Conservation (phyloP, 2,797 vertebrate genomes). For the Chelon auratus region DNA sequence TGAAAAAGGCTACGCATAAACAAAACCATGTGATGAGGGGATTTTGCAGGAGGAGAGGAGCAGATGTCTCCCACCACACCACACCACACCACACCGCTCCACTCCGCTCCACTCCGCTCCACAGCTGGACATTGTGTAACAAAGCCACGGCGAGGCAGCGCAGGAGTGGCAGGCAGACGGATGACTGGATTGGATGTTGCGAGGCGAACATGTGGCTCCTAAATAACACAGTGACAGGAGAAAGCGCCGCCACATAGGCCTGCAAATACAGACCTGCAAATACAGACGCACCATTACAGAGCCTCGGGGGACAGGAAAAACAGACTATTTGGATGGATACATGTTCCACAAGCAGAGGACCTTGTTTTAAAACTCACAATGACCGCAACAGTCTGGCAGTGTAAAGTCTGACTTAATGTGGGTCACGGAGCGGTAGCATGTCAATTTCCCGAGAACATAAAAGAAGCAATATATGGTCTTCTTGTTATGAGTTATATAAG, state of each 20-base stretch:
- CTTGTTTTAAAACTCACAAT: constrained; percentile 46
- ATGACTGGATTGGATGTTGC: constrained; percentile 62
- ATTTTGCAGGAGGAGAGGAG: constrained; percentile 77
- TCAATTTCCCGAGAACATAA: constrained; percentile 43
- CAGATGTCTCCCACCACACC: constrained; percentile 77
- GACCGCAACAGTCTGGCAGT: constrained; percentile 57
- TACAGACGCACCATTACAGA: constrained; percentile 59
- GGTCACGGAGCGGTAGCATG: constrained; percentile 52
- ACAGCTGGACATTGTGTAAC: constrained; percentile 82
- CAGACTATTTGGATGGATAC: constrained; percentile 40
- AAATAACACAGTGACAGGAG: constrained; percentile 67
- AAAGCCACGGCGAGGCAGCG: constrained; percentile 50
- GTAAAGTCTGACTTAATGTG: constrained; percentile 55
- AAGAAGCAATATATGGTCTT: constrained; percentile 39
- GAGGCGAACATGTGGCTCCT: constrained; percentile 61
- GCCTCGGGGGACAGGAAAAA: constrained; percentile 50
- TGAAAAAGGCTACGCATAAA: constrained; percentile 80
- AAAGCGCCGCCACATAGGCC: constrained; percentile 41
- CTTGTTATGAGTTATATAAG: constrained; percentile 54
- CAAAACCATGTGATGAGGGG: constrained; percentile 85
- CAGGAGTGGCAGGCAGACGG: constrained; percentile 58
- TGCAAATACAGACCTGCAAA: constrained; percentile 60
- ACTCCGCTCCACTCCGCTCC: constrained; percentile 63
- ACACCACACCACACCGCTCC: constrained; percentile 41
- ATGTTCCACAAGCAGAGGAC: constrained; percentile 54